Evolutionary conservation across 2,113 vertebrate genomes (phyloP).

Genomic region (Heterotilapia buettikoferi): DNA sequence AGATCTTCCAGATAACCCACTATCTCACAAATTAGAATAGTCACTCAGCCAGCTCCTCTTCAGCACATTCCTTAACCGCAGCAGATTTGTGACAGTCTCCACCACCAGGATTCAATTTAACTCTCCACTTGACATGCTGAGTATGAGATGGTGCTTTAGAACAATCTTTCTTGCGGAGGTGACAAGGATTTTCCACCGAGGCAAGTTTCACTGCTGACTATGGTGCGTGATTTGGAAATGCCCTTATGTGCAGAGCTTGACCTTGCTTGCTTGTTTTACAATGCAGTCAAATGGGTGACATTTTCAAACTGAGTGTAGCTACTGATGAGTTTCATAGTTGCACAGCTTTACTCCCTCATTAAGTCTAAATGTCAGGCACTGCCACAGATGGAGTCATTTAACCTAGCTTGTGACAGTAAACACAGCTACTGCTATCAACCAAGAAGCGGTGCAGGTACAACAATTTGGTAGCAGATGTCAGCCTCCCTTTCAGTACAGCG

Average conservation of each 20-base stretch:
- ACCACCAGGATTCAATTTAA: conserved; percentile 45
- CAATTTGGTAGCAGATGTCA: conserved; percentile 18
- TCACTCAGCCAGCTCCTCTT: conserved; percentile 45
- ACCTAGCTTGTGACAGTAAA: conserved; percentile 21
- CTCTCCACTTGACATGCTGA: conserved; percentile 50
- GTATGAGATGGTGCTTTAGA: conserved; percentile 21
- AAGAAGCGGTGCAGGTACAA: background rate
- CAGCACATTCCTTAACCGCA: conserved; percentile 41
- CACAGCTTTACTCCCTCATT: conserved; percentile 30
- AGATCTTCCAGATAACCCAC: conserved; percentile 56
- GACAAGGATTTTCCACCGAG: background rate
- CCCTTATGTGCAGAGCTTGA: background rate
- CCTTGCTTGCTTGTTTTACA: conserved; percentile 24
- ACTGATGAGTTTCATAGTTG: conserved; percentile 29
- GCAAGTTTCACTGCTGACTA: background rate
- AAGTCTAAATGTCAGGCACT: conserved; percentile 44
- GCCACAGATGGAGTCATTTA: conserved; percentile 31
- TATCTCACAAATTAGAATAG: conserved; percentile 54
- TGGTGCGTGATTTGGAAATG: background rate
- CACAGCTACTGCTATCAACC: conserved; percentile 1
- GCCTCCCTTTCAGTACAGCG: background rate
- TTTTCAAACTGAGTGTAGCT: conserved; percentile 16
- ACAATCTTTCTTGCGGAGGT: background rate
- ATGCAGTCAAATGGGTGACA: conserved; percentile 11
- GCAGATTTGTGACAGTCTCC: conserved; percentile 41